phyloP scores from a whole-genome alignment of 2,113 vertebrate genomes.

The Eubucco bourcierii region DNA sequence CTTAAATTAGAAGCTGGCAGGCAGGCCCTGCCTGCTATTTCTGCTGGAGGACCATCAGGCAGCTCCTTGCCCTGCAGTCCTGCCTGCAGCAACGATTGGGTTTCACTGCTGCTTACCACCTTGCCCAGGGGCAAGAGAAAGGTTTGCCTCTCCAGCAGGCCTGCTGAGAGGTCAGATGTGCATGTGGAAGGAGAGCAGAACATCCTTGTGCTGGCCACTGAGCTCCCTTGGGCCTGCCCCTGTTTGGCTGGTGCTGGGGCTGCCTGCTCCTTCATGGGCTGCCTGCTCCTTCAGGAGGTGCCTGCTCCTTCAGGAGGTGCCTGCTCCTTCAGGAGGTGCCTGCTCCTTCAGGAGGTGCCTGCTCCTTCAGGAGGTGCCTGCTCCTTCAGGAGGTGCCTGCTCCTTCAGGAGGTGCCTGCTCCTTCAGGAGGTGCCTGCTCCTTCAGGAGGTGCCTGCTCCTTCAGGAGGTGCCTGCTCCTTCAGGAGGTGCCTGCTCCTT shows the following conservation, averaged over 20 bases:
- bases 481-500: background rate
- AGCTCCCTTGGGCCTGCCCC: background rate
- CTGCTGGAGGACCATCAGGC: background rate
- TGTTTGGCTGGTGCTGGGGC: rapidly evolving
- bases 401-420: too few relatives aligned
- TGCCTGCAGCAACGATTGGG: rapidly evolving
- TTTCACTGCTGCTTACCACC: rapidly evolving
- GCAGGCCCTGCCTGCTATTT: background rate
- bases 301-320: too few relatives aligned
- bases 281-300: too few relatives aligned
- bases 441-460: background rate
- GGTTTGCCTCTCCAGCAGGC: background rate
- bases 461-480: background rate
- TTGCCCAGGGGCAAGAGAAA: background rate
- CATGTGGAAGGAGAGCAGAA: background rate
- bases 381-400: too few relatives aligned
- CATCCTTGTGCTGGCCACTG: background rate
- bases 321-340: too few relatives aligned
- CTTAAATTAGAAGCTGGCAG: slow-evolving; percentile 32
- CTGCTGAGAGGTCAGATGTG: background rate
- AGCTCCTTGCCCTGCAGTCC: background rate
- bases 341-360: too few relatives aligned
- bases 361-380: too few relatives aligned
- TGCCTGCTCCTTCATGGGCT: background rate
- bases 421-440: background rate